phyloP scores from a whole-genome alignment of 2,888 invertebrate species.

The Cheilosia scutellata region DNA sequence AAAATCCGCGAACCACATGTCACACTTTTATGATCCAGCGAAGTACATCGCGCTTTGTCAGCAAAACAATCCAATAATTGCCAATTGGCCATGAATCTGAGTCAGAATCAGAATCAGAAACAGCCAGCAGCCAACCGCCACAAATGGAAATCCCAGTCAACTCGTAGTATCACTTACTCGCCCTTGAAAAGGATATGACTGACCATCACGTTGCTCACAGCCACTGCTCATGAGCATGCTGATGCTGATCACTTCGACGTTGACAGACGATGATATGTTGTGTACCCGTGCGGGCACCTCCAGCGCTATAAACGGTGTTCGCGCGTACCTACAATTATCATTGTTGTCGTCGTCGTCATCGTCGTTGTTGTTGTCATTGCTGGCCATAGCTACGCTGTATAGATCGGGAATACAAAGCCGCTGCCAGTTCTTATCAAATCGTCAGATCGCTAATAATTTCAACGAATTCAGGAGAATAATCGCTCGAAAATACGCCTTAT shows the following conservation, averaged over 20 bases:
- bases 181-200: slow-evolving; percentile 75
- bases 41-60: slow-evolving; percentile 15
- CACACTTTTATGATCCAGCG: slow-evolving; percentile 19
- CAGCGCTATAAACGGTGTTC: slow-evolving; percentile 64
- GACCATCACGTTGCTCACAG: slow-evolving; percentile 55
- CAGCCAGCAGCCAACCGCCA: background rate
- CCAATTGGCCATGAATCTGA: slow-evolving; percentile 55
- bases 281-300: slow-evolving; percentile 67
- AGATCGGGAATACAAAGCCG: slow-evolving; percentile 62
- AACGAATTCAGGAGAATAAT: slow-evolving; percentile 76
- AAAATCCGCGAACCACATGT: slow-evolving; percentile 11
- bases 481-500: slow-evolving; percentile 70
- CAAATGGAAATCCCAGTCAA: slow-evolving; percentile 45
- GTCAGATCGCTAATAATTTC: slow-evolving; percentile 76
- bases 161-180: slow-evolving; percentile 46
- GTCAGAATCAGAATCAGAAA: background rate
- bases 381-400: slow-evolving; percentile 5
- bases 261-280: slow-evolving; percentile 75
- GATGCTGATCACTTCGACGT: slow-evolving; percentile 23
- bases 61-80: slow-evolving; percentile 42
- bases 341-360: slow-evolving; percentile 51
- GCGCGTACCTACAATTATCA: slow-evolving; percentile 68
- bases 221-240: slow-evolving; percentile 8
- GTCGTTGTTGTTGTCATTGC: background rate
- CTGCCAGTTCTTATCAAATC: slow-evolving; percentile 64